phyloP scores from a whole-genome alignment of 1,140 invertebrate species.

The Homarus americanus region DNA sequence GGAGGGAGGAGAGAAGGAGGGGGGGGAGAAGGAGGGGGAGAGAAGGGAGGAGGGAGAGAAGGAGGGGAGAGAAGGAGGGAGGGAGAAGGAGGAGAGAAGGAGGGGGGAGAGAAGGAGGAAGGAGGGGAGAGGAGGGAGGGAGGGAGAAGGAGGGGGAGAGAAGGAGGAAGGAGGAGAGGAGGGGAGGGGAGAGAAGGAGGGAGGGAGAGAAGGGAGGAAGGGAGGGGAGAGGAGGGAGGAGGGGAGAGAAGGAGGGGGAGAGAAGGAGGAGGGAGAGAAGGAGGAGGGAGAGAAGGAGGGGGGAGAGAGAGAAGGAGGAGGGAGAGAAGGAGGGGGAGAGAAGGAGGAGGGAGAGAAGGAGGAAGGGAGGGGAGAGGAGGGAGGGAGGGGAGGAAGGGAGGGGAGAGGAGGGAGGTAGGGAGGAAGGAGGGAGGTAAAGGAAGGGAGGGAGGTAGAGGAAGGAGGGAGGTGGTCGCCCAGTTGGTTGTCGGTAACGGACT shows the following conservation, averaged over 20 bases:
- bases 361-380: neutral
- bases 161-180: neutral
- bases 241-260: neutral
- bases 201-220: neutral
- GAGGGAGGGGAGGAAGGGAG: neutral
- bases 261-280: neutral
- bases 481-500: no score
- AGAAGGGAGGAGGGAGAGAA: neutral
- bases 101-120: neutral
- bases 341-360: neutral
- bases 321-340: neutral
- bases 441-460: neutral
- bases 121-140: neutral
- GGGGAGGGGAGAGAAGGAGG: neutral
- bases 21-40: neutral
- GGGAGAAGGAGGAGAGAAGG: neutral
- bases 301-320: neutral
- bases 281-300: neutral
- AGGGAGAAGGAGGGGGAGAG: neutral
- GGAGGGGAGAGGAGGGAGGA: neutral
- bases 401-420: neutral
- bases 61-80: neutral
- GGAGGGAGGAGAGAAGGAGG: neutral
- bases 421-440: neutral
- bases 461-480: neutral